phyloP scores from a whole-genome alignment of 2,797 vertebrate species.

The Caiman crocodilus region DNA sequence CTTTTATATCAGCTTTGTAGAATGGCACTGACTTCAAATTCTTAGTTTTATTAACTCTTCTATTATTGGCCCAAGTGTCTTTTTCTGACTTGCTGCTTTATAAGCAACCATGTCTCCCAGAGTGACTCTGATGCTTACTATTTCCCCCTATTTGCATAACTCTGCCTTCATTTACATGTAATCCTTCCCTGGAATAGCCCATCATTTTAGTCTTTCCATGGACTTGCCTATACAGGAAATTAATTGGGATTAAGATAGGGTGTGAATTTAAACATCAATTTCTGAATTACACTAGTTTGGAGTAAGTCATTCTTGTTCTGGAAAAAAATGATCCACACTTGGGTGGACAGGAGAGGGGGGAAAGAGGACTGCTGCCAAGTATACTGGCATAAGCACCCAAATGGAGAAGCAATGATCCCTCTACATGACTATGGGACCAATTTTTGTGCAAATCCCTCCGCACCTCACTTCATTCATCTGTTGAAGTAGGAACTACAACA shows the following conservation, averaged over 20 bases:
- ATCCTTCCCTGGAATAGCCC: neutral
- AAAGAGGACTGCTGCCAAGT: too few relatives aligned
- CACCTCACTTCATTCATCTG: neutral
- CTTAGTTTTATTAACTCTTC: neutral
- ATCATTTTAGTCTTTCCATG: neutral
- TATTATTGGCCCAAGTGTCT: constrained; percentile 43
- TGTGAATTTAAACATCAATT: too few relatives aligned
- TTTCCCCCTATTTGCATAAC: neutral
- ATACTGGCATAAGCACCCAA: too few relatives aligned
- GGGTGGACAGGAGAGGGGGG: too few relatives aligned
- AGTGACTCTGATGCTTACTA: neutral
- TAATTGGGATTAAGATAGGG: too few relatives aligned
- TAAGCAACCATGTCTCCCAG: neutral
- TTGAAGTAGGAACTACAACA: neutral
- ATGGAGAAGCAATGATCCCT: too few relatives aligned
- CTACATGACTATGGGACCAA: neutral
- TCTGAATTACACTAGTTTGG: too few relatives aligned
- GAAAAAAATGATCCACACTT: too few relatives aligned
- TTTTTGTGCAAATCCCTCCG: neutral
- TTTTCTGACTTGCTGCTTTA: constrained; percentile 45
- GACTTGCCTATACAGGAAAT: neutral
- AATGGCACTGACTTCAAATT: constrained; percentile 41
- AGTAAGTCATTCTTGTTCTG: too few relatives aligned
- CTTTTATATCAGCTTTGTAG: neutral
- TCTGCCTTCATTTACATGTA: neutral